Evolutionary conservation across 2,888 invertebrate genomes (phyloP), one percentile per base, ranked within the genome.

Genomic region (Octonoba sinensis): DNA sequence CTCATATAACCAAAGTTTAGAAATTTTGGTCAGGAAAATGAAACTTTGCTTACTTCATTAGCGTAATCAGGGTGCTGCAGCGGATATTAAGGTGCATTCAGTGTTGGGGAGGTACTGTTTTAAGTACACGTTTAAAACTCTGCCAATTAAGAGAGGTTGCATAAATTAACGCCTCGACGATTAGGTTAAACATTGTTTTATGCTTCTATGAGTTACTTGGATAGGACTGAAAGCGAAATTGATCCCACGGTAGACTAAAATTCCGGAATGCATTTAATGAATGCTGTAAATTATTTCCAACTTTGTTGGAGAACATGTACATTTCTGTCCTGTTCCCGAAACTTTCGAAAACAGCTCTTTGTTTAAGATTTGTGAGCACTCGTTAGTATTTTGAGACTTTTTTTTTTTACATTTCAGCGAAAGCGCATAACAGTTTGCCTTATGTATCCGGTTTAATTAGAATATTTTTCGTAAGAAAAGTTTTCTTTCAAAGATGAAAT

Each of bases 151-250:
- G 66, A 74, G 74, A 66, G 74, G 74, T 74, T 74, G 66, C 66
- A 74, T 74, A 74, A 74, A 74, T 74, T 74, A 74, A 74, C 57
- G 74, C 74, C 74, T 66, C 57, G 47, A 66, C 74, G 66, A 74
- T 74, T 74, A 74, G 66, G 74, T 74, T 74, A 74, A 74, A 74
- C 66, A 74, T 57, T 66, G 66, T 74, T 66, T 74, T 66, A 74
- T 74, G 74, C 66, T 47, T 46, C 74, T 66, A 74, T 74, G 74
- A 74, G 74, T 65, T 44, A 74, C 66, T 65, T 13, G 56, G 65
- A 49, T 74, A 57, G 47, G 59, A 47, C 74, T 57, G 74, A 74
- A 66, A 74, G 47, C 66, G 74, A 74, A 74, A 74, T 66, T 74
- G 46, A 66, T 66, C 57, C 66, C 20, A 47, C 54, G 24, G 47